Conservation (phyloP, 2,888 invertebrate species). For the Tuberolachnus salignus region DNA sequence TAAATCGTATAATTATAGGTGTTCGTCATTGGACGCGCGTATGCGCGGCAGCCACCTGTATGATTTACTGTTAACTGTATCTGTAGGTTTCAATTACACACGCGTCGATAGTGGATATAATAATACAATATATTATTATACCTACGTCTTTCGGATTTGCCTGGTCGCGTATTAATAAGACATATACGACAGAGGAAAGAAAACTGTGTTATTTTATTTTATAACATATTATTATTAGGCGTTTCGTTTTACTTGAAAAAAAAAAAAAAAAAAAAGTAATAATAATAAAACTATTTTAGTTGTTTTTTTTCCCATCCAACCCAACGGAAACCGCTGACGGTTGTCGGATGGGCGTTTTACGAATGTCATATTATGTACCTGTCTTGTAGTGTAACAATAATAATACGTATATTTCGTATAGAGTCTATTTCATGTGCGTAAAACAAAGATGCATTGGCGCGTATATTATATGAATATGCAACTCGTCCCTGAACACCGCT, state of each 20-base stretch:
- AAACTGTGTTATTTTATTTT: neutral
- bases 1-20: slow-evolving; percentile 12
- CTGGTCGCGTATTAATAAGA: neutral
- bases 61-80: slow-evolving; percentile 11
- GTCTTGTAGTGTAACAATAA: neutral
- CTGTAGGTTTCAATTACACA: slow-evolving; percentile 4
- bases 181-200: neutral
- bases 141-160: neutral
- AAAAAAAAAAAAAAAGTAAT: slow-evolving; percentile 19
- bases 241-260: neutral
- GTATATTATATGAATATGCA: neutral
- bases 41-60: slow-evolving; percentile 5
- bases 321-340: slow-evolving; percentile 33
- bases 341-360: slow-evolving; percentile 37
- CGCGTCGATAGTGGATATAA: slow-evolving; percentile 1
- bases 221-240: neutral
- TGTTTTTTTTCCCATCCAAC: neutral
- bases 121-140: too few relatives aligned
- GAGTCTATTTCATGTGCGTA: neutral
- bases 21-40: neutral
- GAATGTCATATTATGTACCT: slow-evolving; percentile 12
- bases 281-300: slow-evolving; percentile 15
- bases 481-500: slow-evolving; percentile 30
- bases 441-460: slow-evolving; percentile 18
- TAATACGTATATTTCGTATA: neutral